A percentile compares a stretch with the other conserved stretches of the same genome.
phyloP scores from a whole-genome alignment of 2,797 vertebrate genomes.

The Melanotaenia pygmaea region DNA sequence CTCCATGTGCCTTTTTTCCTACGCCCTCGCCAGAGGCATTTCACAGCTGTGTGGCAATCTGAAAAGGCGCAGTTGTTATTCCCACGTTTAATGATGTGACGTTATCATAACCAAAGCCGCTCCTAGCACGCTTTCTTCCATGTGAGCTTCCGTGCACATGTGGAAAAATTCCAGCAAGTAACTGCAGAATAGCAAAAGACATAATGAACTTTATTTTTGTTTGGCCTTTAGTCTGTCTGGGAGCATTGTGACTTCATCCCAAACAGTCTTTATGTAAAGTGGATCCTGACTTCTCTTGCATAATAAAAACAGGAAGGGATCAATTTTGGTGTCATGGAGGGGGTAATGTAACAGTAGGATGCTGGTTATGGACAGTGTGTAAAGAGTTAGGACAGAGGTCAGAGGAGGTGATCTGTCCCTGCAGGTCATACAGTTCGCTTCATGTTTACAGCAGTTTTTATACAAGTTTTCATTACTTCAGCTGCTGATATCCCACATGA shows the following conservation, averaged over 20 bases:
- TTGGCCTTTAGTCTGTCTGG: too few species aligned
- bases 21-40: conserved; percentile 39
- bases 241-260: neutral
- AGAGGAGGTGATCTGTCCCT: conserved; percentile 9
- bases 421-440: neutral
- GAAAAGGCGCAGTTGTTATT: neutral
- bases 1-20: conserved; percentile 38
- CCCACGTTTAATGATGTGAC: conserved; percentile 12
- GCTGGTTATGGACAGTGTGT: conserved; percentile 19
- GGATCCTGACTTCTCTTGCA: conserved; percentile 47
- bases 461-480: too few species aligned
- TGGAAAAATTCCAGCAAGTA: conserved; percentile 20
- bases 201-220: neutral
- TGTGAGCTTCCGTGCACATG: conserved; percentile 25
- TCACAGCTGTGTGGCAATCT: conserved; percentile 60
- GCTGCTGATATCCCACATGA: too few species aligned
- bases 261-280: conserved; percentile 55
- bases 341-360: conserved; percentile 27
- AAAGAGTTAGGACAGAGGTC: conserved; percentile 37
- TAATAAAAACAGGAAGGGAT: conserved; percentile 69
- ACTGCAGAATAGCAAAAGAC: conserved; percentile 19
- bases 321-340: conserved; percentile 48
- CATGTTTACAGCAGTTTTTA: too few species aligned
- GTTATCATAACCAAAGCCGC: conserved; percentile 9
- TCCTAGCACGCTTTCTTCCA: conserved; percentile 34